These are phyloP conservation scores for Sinhomidia bicolor DNA, from an alignment of 2,888 invertebrate species.

Conservation along the genomic window DNA sequence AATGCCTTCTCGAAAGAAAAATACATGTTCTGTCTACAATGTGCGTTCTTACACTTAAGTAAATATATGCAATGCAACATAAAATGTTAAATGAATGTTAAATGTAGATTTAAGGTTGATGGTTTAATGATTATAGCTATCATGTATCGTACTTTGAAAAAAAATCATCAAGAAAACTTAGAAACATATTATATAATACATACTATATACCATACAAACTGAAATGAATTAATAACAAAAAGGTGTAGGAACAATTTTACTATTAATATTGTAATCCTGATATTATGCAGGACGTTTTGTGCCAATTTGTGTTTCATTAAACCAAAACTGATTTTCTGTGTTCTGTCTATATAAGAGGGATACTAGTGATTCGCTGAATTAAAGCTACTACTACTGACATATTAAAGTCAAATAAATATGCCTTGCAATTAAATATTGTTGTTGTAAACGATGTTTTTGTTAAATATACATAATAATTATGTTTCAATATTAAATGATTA, in stretches of 20 bases:
- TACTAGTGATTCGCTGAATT: conserved; percentile 41
- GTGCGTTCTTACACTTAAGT: conserved; percentile 31
- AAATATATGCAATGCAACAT: conserved; percentile 50
- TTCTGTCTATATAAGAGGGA: conserved; percentile 59
- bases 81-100: conserved; percentile 15
- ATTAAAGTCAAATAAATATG: conserved; percentile 41
- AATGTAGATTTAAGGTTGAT: conserved; percentile 13
- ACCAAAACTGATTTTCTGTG: conserved; percentile 74
- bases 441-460: conserved; percentile 24
- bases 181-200: neutral
- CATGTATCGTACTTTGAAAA: conserved; percentile 9
- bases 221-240: conserved; percentile 37
- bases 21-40: conserved; percentile 20
- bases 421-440: conserved; percentile 50
- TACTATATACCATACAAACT: conserved; percentile 21
- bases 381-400: conserved; percentile 46
- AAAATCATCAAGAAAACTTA: conserved; percentile 9
- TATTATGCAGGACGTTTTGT: conserved; percentile 55
- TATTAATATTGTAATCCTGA: conserved; percentile 37
- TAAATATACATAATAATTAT: conserved; percentile 19
- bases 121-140: conserved; percentile 15
- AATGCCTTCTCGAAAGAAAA: conserved; percentile 56
- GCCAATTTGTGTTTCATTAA: conserved; percentile 74
- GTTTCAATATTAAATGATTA: conserved; percentile 34
- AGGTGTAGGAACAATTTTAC: conserved; percentile 8